A percentile compares a stretch with the other conserved stretches of the same genome.
phyloP scores from a whole-genome alignment of 2,888 invertebrate species.

The Agrenia bidenticulata region DNA sequence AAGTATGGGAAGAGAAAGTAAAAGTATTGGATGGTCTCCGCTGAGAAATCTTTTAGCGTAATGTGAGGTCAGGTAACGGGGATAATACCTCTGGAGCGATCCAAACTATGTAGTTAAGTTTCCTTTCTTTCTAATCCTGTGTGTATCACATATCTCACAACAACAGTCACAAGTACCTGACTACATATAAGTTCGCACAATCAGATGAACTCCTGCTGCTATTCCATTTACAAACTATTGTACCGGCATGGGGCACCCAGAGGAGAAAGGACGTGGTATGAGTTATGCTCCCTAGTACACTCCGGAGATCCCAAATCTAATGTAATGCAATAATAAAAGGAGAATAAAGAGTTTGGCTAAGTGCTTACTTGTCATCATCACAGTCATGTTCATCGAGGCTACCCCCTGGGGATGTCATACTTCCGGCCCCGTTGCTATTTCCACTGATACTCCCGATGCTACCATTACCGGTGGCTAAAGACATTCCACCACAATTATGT shows the following conservation, averaged over 20 bases:
- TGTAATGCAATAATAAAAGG: conserved; percentile 34
- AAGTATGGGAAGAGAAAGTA: no score
- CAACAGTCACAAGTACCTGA: neutral
- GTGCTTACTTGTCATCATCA: conserved; percentile 52
- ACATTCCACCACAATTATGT: conserved; percentile 22
- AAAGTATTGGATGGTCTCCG: no score
- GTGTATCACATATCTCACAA: neutral
- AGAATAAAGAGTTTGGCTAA: conserved; percentile 21
- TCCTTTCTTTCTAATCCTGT: neutral
- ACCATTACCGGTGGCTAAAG: conserved; percentile 26
- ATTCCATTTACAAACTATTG: conserved; percentile 19
- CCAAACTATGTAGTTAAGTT: conserved; percentile 9
- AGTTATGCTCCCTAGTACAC: conserved; percentile 10
- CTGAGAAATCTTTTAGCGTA: no score
- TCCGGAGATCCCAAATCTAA: conserved; percentile 21
- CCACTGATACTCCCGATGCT: conserved; percentile 29
- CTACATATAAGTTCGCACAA: no score
- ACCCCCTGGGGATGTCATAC: conserved; percentile 51
- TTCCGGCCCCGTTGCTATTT: conserved; percentile 25
- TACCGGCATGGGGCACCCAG: neutral
- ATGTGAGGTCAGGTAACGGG: no score
- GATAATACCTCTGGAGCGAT: conserved; percentile 10
- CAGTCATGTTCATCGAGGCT: conserved; percentile 53
- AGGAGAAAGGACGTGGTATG: conserved; percentile 19
- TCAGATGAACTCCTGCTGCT: conserved; percentile 15